These are phyloP conservation scores for Lepidonotus clava DNA, from an alignment of 2,888 invertebrate species.

Conservation along the genomic window DNA sequence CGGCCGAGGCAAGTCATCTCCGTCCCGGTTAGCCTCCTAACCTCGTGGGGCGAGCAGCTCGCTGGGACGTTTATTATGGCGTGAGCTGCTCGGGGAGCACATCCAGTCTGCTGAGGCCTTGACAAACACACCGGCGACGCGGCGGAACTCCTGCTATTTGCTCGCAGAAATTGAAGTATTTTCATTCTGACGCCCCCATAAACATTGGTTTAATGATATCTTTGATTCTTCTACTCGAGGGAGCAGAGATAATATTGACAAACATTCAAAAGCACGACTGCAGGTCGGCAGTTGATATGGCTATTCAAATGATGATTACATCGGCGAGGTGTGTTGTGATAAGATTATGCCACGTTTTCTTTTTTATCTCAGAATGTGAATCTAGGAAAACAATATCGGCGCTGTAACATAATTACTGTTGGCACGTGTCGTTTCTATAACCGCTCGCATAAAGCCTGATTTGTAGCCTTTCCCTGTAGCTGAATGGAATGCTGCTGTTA, in stretches of 20 bases:
- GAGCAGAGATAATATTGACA: conserved; percentile 11
- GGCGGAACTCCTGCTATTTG: neutral
- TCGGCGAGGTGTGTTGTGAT: neutral
- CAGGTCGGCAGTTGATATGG: neutral
- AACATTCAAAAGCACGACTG: conserved; percentile 18
- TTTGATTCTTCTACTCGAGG: conserved; percentile 10
- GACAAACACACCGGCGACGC: neutral
- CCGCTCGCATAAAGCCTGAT: neutral
- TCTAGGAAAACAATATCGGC: conserved; percentile 37
- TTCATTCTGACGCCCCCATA: neutral
- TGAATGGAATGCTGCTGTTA: conserved; percentile 3
- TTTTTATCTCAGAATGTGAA: neutral
- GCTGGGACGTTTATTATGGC: no score
- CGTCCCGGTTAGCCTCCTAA: neutral
- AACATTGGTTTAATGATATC: neutral
- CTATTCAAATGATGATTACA: conserved; percentile 32
- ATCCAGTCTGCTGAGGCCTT: no score
- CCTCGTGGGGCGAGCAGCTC: no score
- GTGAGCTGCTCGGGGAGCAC: no score
- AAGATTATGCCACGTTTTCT: neutral
- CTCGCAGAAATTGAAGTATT: neutral
- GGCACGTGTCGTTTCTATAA: conserved; percentile 14
- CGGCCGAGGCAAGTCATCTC: neutral
- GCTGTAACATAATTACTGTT: conserved; percentile 11
- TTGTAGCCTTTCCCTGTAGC: neutral